Evolutionary conservation across 2,113 vertebrate genomes (phyloP), one percentile per base, ranked within the genome.

Genomic region (Polypterus bichir): DNA sequence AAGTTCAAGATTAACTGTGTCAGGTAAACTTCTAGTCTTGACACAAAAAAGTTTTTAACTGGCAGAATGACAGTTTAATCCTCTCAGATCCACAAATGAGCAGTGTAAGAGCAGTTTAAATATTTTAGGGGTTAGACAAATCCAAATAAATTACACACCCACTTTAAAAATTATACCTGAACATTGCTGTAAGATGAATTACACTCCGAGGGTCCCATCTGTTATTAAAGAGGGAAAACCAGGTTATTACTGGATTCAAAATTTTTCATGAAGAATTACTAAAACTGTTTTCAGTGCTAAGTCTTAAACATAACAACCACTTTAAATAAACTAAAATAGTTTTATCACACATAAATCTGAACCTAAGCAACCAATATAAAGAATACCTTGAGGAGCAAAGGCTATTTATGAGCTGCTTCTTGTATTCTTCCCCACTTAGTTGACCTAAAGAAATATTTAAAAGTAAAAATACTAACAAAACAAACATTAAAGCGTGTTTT

Each of bases 171-270:
- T 45, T 63, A 83, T 86, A 97, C 96, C 93, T 93, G 85, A 98
- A 97, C 94, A 97, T 91, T 48, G 92, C 92, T 3, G 90, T 91
- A 67, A 99, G 84, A 10, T 89, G 89, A 68, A 93, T 92, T 44
- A 92, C 89, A 76, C 80, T 84, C 0, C 64, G 85, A 7, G 83
- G 87, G 65, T 92, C 84, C 96, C 96, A 99, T 71, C 96, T 99
- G 79, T 27, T 27, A 27, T n/a, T n/a, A 60, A 27, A 60, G 10
- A 60, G 3, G 4, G 45, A 47, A 7, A 11, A 48, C 3, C 10
- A 10, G 10, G 10, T 49, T 9, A 61, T 45, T n/a, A 9, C 3
- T 51, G 27, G 4, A 9, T 4, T 9, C 11, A 44, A 51, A 52
- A 9, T 44, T 61, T 27, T 4, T 45, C 49, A 45, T 10, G 5